phyloP scores from a whole-genome alignment of 2,113 vertebrate genomes.

The Gallinago jamesoni region DNA sequence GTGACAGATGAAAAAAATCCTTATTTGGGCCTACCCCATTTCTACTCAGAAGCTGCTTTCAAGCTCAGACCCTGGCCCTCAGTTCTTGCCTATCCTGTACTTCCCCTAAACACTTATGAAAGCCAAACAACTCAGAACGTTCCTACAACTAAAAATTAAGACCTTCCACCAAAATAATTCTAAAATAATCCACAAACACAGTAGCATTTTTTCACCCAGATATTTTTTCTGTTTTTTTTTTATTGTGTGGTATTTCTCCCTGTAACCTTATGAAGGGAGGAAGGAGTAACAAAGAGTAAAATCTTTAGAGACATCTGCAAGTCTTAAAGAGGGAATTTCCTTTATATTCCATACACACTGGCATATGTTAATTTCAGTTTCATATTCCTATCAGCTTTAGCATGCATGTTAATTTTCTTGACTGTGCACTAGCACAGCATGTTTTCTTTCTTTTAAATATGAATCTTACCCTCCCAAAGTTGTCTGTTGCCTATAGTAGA shows the following conservation, averaged over 20 bases:
- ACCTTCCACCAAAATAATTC: background rate
- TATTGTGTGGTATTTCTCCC: background rate
- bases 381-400: background rate
- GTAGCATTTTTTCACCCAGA: background rate
- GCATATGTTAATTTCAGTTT: background rate
- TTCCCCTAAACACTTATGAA: background rate
- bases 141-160: background rate
- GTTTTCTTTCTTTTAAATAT: background rate
- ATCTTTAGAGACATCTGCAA: background rate
- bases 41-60: background rate
- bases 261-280: background rate
- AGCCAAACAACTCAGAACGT: background rate
- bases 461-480: background rate
- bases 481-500: background rate
- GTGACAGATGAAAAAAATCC: background rate
- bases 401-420: background rate
- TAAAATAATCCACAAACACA: background rate
- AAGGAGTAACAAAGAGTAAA: background rate
- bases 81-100: background rate
- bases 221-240: background rate
- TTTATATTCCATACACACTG: background rate
- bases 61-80: background rate
- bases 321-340: background rate
- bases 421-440: background rate
- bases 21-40: background rate